Percentiles rank a stretch among this genome's conserved stretches.
These are phyloP conservation scores for Tokudaia muenninki DNA, from an alignment of 2,797 vertebrate genomes.

Conservation along the genomic window DNA sequence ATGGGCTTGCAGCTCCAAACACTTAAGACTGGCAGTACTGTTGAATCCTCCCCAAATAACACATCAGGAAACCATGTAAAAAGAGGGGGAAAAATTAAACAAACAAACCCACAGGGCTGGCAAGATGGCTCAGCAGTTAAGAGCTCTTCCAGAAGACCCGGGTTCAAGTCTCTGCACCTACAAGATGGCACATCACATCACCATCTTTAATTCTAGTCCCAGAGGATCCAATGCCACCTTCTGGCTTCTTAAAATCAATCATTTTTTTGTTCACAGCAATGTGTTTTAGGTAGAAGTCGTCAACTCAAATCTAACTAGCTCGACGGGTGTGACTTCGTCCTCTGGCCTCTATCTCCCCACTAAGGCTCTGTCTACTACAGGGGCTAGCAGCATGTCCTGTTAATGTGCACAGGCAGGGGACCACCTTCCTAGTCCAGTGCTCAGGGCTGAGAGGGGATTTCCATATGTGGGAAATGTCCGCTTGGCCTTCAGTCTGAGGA, in stretches of 20 bases:
- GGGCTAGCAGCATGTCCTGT: fast-evolving
- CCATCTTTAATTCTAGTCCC: not conserved
- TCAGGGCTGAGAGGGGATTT: not conserved
- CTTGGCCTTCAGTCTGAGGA: no score
- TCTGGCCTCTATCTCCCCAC: not conserved
- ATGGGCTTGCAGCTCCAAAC: not conserved
- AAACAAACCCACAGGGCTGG: not conserved
- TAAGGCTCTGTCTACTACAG: not conserved
- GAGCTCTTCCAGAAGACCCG: not conserved
- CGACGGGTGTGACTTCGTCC: not conserved
- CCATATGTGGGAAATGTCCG: no score
- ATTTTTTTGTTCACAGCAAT: not conserved
- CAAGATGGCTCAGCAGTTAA: not conserved
- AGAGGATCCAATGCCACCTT: not conserved
- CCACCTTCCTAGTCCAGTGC: not conserved
- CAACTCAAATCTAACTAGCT: not conserved
- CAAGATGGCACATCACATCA: not conserved
- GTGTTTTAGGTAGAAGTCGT: not conserved
- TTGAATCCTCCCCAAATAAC: not conserved
- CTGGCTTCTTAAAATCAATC: not conserved
- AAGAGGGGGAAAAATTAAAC: not conserved
- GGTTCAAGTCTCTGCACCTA: no score
- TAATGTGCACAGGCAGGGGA: not conserved
- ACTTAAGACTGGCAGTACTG: not conserved
- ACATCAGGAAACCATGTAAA: not conserved